phyloP scores from a whole-genome alignment of 2,888 invertebrate species.

The Subacronicta megacephala region DNA sequence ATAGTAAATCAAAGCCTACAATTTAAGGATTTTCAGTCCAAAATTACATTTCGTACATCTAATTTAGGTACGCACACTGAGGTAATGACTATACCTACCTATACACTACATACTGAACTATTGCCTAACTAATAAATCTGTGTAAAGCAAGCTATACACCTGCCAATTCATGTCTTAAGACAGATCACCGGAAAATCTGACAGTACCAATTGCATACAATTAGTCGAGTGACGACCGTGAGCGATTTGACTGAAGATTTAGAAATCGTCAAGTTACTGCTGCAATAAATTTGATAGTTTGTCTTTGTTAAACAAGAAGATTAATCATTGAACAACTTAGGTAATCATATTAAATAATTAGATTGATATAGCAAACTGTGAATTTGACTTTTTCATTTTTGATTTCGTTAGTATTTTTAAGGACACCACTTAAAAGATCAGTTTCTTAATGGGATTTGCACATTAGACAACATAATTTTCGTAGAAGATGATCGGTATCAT shows the following conservation, averaged over 20 bases:
- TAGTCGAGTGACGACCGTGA: conserved; percentile 33
- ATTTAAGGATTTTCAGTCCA: no score
- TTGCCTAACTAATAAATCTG: conserved; percentile 43
- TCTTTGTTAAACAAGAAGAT: no score
- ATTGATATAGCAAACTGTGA: no score
- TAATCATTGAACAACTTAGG: no score
- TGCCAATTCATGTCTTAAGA: conserved; percentile 38
- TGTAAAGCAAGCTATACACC: conserved; percentile 45
- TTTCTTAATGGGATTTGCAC: no score
- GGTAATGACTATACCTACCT: background rate
- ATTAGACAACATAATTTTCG: no score
- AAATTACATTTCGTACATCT: background rate
- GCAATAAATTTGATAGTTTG: conserved; percentile 7
- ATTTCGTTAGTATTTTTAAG: no score
- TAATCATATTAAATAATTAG: no score
- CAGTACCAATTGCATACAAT: conserved; percentile 47
- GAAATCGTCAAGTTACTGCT: conserved; percentile 13
- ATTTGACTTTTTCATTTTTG: no score
- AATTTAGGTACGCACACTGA: conserved; percentile 4
- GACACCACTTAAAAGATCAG: no score
- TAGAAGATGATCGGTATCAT: no score
- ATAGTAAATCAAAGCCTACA: no score
- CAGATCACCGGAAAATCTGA: conserved; percentile 41
- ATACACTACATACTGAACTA: background rate
- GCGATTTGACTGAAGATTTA: conserved; percentile 21